These are phyloP conservation scores for Campylomormyrus numenius DNA, from an alignment of 2,113 vertebrate species.

Conservation along the genomic window DNA sequence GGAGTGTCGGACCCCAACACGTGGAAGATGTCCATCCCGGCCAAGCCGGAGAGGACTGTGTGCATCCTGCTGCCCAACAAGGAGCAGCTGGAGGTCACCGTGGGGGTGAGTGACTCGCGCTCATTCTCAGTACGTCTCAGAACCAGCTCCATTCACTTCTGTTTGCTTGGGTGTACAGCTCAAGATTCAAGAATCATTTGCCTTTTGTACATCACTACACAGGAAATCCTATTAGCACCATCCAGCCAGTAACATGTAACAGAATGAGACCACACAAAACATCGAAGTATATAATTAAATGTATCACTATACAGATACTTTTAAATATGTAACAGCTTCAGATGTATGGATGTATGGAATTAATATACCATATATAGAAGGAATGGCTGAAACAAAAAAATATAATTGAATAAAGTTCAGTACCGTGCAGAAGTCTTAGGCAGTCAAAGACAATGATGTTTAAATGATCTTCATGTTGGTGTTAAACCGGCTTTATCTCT, in stretches of 20 bases:
- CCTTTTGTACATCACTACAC: background rate
- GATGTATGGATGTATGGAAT: background rate
- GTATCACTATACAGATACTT: background rate
- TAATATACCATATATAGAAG: background rate
- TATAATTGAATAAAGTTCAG: background rate
- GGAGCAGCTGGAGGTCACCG: conserved; percentile 66
- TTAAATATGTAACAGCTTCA: background rate
- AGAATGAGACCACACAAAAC: background rate
- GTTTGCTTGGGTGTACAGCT: background rate
- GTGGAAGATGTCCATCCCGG: conserved; percentile 50
- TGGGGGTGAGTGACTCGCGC: conserved; percentile 59
- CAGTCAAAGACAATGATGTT: background rate
- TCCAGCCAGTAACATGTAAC: background rate
- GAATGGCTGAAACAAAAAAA: background rate
- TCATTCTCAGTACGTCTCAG: background rate
- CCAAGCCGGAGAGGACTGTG: conserved; percentile 63
- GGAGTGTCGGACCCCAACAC: background rate
- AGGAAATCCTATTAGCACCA: background rate
- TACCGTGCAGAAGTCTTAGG: too few species aligned
- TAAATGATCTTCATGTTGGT: background rate
- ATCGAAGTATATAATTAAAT: too few species aligned
- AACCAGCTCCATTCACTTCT: background rate
- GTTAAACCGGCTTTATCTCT: background rate
- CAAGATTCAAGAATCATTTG: background rate
- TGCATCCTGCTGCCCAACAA: conserved; percentile 75